Evolutionary conservation across 2,888 invertebrate genomes (phyloP), one percentile per base, ranked within the genome.

Genomic region (Trachelus stipa): DNA sequence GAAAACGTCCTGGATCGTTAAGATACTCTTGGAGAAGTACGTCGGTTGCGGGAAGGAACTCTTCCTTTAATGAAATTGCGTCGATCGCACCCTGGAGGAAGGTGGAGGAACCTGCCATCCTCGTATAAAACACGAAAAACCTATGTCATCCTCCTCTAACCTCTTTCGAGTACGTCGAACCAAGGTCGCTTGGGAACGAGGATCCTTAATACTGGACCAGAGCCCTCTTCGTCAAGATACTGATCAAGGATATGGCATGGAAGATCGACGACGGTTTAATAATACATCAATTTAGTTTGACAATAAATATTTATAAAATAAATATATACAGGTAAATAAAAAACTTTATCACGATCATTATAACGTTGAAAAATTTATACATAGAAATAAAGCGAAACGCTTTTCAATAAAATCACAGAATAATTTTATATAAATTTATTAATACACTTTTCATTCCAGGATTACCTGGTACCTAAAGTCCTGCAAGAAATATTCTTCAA

Each of bases 61-160:
- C 77, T 75, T 75, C 69, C 75, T 80, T 79, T 81, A 81, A 82
- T 81, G 77, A 82, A 77, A 81, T 82, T 79, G 79, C 79, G 76
- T 76, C 74, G 76, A 76, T 76, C 75, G 77, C 71, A 31, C 74
- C 15, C 73, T 56, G 56, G 56, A 56, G 56, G 23, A 56, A 56
- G 23, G 6, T 0, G 9, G 56, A 23, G 56, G 56, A 23, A 56
- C 56, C 68, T 35, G 33, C 71, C 4, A 23, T n/a, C 30, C 37
- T 30, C 11, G 34, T 56, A 37, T 71, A 79, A 56, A 56, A 23
- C 56, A 23, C 23, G 23, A 56, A 56, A 76, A 81, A 77, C 74
- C 74, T 73, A 56, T 74, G 81, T 81, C 79, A 68, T 68, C 77
- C 73, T 73, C 31, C 73, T 77, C 68, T 71, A 71, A 35, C 68